Evolutionary conservation across 2,113 vertebrate species (phyloP).

Genomic region (Eleginops maclovinus): DNA sequence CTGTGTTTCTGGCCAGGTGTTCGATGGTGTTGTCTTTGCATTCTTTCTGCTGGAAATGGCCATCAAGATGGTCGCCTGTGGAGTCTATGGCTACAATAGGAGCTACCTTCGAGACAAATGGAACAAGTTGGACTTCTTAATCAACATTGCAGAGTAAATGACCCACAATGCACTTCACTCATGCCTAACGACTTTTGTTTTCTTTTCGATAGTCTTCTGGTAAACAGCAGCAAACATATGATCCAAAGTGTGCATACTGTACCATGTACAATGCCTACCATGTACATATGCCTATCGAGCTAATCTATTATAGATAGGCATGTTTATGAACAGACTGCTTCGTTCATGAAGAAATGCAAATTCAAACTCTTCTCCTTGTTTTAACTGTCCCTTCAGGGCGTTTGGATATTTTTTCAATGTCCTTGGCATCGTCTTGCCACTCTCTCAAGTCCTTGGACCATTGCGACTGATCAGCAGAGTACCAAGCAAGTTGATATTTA

Average conservation of each 20-base stretch:
- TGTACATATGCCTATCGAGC: too few species aligned
- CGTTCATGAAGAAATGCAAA: neutral
- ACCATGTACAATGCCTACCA: too few species aligned
- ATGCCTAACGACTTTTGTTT: too few species aligned
- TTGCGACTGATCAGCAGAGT: conserved; percentile 7
- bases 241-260: neutral
- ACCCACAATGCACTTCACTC: conserved; percentile 3
- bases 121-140: conserved; percentile 28
- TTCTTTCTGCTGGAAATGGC: conserved; percentile 7
- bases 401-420: neutral
- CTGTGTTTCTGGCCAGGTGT: neutral
- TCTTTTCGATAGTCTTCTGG: too few species aligned
- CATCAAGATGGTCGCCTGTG: conserved; percentile 8
- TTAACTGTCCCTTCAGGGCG: neutral
- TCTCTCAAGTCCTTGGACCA: neutral
- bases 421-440: neutral
- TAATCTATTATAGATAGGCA: neutral
- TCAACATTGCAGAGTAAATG: conserved; percentile 30
- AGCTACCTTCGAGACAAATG: conserved; percentile 14
- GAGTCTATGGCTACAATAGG: neutral
- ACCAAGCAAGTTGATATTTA: neutral
- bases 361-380: neutral
- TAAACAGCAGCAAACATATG: too few species aligned
- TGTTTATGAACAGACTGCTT: neutral
- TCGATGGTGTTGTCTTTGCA: neutral